Percentiles rank a stretch among this genome's conserved stretches.
Evolutionary conservation across 2,797 vertebrate genomes (phyloP).

Genomic region (Pseudochromis fuscus): DNA sequence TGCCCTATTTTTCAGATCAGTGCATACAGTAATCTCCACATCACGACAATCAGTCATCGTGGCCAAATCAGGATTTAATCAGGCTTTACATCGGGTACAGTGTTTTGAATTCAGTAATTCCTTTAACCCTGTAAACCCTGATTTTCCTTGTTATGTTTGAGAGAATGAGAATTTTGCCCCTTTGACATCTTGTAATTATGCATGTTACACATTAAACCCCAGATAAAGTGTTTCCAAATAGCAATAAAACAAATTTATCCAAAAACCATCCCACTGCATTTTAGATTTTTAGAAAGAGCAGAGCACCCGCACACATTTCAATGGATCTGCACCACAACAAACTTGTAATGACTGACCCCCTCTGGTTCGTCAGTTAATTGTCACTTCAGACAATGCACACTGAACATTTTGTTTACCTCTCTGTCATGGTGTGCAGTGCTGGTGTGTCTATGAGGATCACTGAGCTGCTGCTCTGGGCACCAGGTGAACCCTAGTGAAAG

Average conservation of each 20-base stretch:
- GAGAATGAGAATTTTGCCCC: background rate
- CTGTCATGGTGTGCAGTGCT: slow-evolving; percentile 63
- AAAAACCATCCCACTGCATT: background rate
- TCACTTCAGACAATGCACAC: background rate
- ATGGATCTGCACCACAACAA: background rate
- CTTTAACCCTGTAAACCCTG: slow-evolving; percentile 20
- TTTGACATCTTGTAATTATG: background rate
- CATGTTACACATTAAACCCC: background rate
- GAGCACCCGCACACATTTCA: background rate
- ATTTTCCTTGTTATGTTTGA: background rate
- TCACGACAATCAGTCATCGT: slow-evolving; percentile 15
- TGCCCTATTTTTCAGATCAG: slow-evolving; percentile 55
- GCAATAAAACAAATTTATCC: too few relatives aligned
- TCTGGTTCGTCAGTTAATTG: background rate
- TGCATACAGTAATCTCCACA: slow-evolving; percentile 49
- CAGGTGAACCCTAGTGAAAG: slow-evolving; percentile 66
- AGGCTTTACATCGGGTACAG: slow-evolving; percentile 28
- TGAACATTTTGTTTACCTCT: slow-evolving; percentile 72
- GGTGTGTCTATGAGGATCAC: slow-evolving; percentile 84
- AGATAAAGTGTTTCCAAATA: too few relatives aligned
- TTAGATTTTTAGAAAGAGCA: background rate
- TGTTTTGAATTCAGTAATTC: slow-evolving; percentile 24
- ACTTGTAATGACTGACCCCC: background rate
- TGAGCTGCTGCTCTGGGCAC: slow-evolving; percentile 38
- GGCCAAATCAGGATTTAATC: slow-evolving; percentile 48